Evolutionary conservation across 2,113 vertebrate species (phyloP).

Genomic region (Mobula hypostoma): DNA sequence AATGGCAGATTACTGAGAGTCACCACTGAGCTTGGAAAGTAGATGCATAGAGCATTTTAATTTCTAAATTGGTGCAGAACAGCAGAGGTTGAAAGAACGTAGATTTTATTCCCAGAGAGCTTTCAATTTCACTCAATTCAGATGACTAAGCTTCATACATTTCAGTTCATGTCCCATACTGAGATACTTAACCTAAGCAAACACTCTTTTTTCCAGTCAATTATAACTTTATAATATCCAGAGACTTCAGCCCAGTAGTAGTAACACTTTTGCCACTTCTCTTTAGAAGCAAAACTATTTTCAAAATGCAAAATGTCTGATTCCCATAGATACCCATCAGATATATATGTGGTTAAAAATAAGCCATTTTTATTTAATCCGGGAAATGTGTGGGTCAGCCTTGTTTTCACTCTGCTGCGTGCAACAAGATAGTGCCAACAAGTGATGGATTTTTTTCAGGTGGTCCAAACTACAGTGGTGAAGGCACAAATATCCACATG

Average conservation of each 20-base stretch:
- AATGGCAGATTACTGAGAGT: not conserved
- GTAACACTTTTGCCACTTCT: not conserved
- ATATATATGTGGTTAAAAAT: not conserved
- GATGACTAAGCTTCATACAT: no score
- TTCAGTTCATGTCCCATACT: not conserved
- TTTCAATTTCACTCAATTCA: not conserved
- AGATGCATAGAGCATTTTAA: not conserved
- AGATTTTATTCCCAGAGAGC: not conserved
- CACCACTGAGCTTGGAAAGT: not conserved
- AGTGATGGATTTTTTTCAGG: no score
- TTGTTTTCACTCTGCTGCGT: not conserved
- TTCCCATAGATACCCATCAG: no score
- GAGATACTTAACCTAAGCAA: not conserved
- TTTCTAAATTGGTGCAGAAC: not conserved
- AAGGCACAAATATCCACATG: not conserved
- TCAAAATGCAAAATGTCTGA: not conserved
- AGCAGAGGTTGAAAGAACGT: no score
- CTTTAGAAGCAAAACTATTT: not conserved
- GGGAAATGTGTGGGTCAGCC: not conserved
- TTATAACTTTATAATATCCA: not conserved
- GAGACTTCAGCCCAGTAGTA: not conserved
- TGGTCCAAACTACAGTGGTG: not conserved
- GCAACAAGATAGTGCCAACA: not conserved
- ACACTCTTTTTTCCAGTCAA: not conserved
- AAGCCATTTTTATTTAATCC: not conserved